Base-by-base conservation (phyloP, 2,888 invertebrate genomes). In the Thelaira solivaga region DNA sequence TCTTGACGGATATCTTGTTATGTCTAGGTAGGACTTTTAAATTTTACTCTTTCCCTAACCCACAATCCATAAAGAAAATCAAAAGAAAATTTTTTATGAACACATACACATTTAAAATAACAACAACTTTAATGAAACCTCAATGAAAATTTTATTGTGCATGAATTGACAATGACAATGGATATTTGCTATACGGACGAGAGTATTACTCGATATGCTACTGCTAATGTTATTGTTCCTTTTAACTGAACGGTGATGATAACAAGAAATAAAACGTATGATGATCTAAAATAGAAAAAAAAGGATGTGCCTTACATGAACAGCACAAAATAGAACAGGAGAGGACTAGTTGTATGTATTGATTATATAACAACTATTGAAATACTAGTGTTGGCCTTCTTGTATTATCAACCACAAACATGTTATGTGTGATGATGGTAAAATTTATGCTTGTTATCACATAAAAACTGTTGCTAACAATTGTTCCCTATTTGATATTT, bases 391-490 rank as follows among this genome's bases (percentile, higher is more conserved):
- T 62, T 55, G 7, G 45, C 18, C 53, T 65, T 24, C n/a, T 55
- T n/a, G 18, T 53, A 31, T 16, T 22, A 24, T 34, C 8, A 26
- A 67, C 20, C 29, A 45, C 34, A 55, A 43, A 68, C 51, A 64
- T 73, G n/a, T 68, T 57, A 10, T 39, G 36, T 55, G 68, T 68
- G 57, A 43, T 73, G 62, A 49, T 57, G 13, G 68, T n/a, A 31
- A 73, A 73, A 73, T 73, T 53, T 78, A 78, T 78, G 64, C 64
- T 78, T 74, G 57, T 78, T 78, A 78, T 78, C 73, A 39, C 77
- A 78, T 59, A 39, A 77, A 67, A 72, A 77, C 67, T 77, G 73
- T 68, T 73, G 68, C 68, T 69, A 53, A 31, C 51, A 68, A 73
- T 78, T 69, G 59, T 65, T 73, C 73, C 69, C 73, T 20, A 53